Conservation (phyloP, 2,113 vertebrate genomes). For the Bagarius yarrelli region DNA sequence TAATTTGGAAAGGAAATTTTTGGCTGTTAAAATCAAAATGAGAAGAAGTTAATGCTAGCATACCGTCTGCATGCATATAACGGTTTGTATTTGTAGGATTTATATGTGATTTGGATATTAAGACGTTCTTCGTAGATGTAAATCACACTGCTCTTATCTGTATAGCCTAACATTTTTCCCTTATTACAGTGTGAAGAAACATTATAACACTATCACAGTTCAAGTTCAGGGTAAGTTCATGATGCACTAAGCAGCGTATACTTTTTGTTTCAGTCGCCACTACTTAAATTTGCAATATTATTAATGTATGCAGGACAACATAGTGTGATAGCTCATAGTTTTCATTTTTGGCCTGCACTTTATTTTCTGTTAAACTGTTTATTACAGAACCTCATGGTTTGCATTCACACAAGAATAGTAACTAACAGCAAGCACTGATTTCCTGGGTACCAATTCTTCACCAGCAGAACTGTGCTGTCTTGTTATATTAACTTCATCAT, state of each 20-base stretch:
- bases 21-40: background rate
- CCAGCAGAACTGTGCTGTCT: background rate
- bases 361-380: background rate
- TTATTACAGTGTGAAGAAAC: background rate
- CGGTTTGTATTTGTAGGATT: background rate
- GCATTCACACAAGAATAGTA: background rate
- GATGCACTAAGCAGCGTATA: background rate
- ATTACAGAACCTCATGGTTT: background rate
- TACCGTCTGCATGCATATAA: background rate
- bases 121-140: background rate
- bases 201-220: background rate
- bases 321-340: background rate
- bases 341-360: background rate
- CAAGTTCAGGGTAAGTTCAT: background rate
- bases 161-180: background rate
- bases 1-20: background rate
- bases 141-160: background rate
- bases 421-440: background rate
- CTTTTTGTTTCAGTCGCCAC: background rate
- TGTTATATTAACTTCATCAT: background rate
- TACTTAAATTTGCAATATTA: background rate
- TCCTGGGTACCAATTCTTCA: background rate
- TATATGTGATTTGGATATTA: background rate
- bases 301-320: background rate
- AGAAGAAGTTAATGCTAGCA: too few relatives aligned